Conservation (phyloP, 1,140 invertebrate genomes). For the Drosophila leontia region DNA sequence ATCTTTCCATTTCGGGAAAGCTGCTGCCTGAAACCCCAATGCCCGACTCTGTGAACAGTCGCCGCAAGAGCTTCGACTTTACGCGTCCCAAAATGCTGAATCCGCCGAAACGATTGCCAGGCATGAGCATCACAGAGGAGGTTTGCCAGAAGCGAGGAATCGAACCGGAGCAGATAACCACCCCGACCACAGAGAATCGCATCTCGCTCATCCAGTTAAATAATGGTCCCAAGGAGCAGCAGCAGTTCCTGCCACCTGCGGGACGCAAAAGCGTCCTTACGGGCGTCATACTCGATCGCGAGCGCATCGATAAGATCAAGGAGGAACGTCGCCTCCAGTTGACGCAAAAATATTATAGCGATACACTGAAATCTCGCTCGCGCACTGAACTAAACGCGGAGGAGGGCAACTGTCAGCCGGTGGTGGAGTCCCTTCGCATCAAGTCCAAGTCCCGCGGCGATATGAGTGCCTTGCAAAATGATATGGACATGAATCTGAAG, state of each 20-base stretch:
- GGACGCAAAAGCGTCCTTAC: constrained; percentile 74
- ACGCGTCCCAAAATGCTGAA: constrained; percentile 86
- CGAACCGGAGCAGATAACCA: constrained; percentile 65
- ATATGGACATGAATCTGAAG: constrained; percentile 82
- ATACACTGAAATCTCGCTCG: constrained; percentile 88
- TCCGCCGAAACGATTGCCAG: constrained; percentile 87
- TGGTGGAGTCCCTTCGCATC: constrained; percentile 73
- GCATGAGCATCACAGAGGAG: constrained; percentile 85
- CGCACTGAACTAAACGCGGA: constrained; percentile 79
- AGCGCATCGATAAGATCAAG: constrained; percentile 95
- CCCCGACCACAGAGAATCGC: constrained; percentile 87
- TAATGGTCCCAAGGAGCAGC: constrained; percentile 73
- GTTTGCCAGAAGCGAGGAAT: constrained; percentile 74
- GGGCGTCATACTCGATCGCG: constrained; percentile 88
- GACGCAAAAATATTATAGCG: constrained; percentile 93
- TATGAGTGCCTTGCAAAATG: constrained; percentile 75
- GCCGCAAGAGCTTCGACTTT: constrained; percentile 84
- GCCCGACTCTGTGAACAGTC: constrained; percentile 72
- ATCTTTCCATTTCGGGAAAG: constrained; percentile 71
- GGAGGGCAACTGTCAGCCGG: constrained; percentile 68
- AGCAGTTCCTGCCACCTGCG: constrained; percentile 41
- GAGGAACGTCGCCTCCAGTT: constrained; percentile 94
- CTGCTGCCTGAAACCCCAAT: constrained; percentile 63
- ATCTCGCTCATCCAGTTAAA: constrained; percentile 87
- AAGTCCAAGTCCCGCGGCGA: constrained; percentile 84